Evolutionary conservation across 92 coral and sea anemone species (phyloP).

Genomic region (Paramuricea clavata): DNA sequence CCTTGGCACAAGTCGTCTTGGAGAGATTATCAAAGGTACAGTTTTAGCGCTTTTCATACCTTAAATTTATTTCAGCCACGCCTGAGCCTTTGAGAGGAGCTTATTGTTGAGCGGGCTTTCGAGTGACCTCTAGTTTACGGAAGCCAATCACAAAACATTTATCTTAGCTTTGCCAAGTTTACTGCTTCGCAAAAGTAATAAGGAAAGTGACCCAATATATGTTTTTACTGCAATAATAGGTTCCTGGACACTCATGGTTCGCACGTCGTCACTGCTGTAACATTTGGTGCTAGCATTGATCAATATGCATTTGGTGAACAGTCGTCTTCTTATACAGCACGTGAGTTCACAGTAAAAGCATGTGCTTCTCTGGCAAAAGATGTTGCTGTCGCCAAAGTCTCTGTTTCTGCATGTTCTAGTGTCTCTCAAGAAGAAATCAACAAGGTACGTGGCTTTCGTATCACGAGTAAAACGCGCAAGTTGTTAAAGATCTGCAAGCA

Average conservation of each 20-base stretch:
- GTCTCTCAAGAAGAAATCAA: constrained; percentile 2
- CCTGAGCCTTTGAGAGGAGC: no score
- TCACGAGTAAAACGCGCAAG: no score
- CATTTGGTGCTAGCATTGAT: constrained; percentile 67
- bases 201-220: no score
- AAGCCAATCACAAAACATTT: no score
- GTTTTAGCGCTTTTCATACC: no score
- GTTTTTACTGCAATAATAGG: no score
- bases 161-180: no score
- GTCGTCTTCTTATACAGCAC: constrained; percentile 38
- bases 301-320: constrained; percentile 70
- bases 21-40: background rate
- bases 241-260: constrained; percentile 72
- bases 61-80: no score
- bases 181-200: no score
- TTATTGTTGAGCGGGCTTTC: no score
- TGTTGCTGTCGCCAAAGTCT: background rate
- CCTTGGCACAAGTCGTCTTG: constrained; percentile 40
- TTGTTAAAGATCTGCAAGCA: no score
- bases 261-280: constrained; percentile 61
- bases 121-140: no score
- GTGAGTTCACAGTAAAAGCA: constrained; percentile 71
- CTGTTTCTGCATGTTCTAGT: background rate
- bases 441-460: background rate
- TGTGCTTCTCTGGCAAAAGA: constrained; percentile 61